phyloP scores from a whole-genome alignment of 2,797 vertebrate genomes.

The Poeciliopsis infans region DNA sequence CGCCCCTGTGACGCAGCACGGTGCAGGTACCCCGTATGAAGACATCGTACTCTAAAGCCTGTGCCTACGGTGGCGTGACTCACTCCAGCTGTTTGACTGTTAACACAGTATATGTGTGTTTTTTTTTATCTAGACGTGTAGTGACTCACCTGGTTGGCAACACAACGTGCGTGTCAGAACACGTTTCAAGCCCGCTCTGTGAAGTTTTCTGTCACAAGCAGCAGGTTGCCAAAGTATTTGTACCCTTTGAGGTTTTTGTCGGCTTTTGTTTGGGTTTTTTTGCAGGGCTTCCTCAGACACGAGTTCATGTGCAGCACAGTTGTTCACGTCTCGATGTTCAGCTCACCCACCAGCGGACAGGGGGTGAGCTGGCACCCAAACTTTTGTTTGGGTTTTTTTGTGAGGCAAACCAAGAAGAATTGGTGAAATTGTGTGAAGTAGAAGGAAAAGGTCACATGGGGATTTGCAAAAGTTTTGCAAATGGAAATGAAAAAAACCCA shows the following conservation, averaged over 20 bases:
- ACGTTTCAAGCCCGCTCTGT: conserved; percentile 21
- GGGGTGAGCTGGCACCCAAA: too few species aligned
- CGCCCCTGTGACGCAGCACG: conserved; percentile 11
- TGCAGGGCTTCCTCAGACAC: too few species aligned
- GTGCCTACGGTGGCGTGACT: conserved; percentile 5
- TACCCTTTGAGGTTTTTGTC: background rate
- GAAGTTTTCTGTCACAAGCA: conserved; percentile 14
- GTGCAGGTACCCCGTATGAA: conserved; percentile 3
- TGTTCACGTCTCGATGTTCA: too few species aligned
- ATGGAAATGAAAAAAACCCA: background rate
- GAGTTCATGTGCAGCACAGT: too few species aligned
- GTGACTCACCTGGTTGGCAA: conserved; percentile 48
- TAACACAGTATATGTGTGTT: conserved; percentile 12
- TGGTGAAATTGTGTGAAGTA: background rate
- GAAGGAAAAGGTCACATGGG: background rate
- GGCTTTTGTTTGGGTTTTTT: background rate
- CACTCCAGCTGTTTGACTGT: conserved; percentile 54
- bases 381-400: background rate
- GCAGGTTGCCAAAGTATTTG: background rate
- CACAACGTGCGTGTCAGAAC: conserved; percentile 38
- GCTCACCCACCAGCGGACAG: too few species aligned
- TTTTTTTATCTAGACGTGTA: conserved; percentile 34
- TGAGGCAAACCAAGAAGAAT: background rate
- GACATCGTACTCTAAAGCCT: background rate
- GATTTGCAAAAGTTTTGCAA: background rate